Conservation (phyloP, 2,797 vertebrate genomes). For the Bovichtus variegatus region DNA sequence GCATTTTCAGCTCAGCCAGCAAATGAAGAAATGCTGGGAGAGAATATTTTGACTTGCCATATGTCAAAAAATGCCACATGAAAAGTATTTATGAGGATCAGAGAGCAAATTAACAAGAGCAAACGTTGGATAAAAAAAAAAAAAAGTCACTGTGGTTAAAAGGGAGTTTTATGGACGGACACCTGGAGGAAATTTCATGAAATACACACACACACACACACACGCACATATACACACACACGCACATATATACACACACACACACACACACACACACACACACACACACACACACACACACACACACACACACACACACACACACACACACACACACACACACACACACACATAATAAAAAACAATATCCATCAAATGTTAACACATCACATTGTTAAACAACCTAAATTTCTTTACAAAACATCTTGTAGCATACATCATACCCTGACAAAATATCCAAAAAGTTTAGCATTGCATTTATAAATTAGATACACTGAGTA, state of each 20-base stretch:
- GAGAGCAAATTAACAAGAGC: conserved; percentile 43
- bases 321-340: conserved; percentile 42
- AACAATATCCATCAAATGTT: conserved; percentile 68
- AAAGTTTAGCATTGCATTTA: conserved; percentile 82
- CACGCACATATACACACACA: conserved; percentile 42
- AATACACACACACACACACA: conserved; percentile 41
- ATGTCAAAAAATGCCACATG: conserved; percentile 30
- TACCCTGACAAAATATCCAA: conserved; percentile 81
- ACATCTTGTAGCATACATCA: conserved; percentile 68
- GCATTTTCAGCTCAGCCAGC: conserved; percentile 69
- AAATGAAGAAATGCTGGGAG: conserved; percentile 53
- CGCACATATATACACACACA: conserved; percentile 40
- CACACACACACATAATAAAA: conserved; percentile 55
- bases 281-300: conserved; percentile 40
- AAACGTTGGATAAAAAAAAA: conserved; percentile 32
- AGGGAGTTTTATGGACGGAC: conserved; percentile 56
- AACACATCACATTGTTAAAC: conserved; percentile 68
- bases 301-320: conserved; percentile 42
- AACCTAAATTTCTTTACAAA: conserved; percentile 77
- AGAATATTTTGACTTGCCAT: conserved; percentile 46
- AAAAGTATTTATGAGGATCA: conserved; percentile 33
- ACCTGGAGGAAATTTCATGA: conserved; percentile 45
- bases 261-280: conserved; percentile 46
- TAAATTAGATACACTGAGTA: conserved; percentile 86
- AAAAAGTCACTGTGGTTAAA: conserved; percentile 49